Evolutionary conservation across 2,113 vertebrate genomes (phyloP).

Genomic region (Oncorhynchus masou): DNA sequence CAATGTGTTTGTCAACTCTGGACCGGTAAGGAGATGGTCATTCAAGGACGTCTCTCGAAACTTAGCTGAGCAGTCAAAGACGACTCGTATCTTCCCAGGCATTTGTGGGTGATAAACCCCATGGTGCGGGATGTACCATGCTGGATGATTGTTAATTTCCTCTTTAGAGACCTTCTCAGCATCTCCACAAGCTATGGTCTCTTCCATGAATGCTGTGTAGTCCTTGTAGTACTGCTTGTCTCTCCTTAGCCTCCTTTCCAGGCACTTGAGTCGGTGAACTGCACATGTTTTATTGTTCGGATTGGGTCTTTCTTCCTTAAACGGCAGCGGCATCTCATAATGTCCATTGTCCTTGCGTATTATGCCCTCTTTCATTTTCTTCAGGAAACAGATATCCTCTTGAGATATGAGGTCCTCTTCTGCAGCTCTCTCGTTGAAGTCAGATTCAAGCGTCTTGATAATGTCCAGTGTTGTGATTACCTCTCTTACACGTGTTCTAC

Average conservation of each 20-base stretch:
- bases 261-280: background rate
- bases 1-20: background rate
- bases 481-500: background rate
- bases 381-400: no score
- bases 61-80: background rate
- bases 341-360: background rate
- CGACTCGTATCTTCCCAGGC: background rate
- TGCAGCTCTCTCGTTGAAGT: background rate
- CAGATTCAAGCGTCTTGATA: background rate
- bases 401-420: slow-evolving; percentile 16
- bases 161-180: background rate
- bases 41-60: background rate
- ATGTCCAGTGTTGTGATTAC: background rate
- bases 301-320: background rate
- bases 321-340: no score
- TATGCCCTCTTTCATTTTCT: no score
- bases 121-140: background rate
- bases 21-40: background rate
- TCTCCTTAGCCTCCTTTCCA: background rate
- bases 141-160: background rate
- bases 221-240: background rate
- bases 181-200: background rate
- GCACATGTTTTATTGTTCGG: background rate
- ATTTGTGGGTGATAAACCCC: background rate
- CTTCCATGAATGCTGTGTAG: background rate